Percentiles rank a stretch among this genome's conserved stretches.
These are phyloP conservation scores for Lycia hirtaria DNA, from an alignment of 2,888 invertebrate species.

Conservation along the genomic window DNA sequence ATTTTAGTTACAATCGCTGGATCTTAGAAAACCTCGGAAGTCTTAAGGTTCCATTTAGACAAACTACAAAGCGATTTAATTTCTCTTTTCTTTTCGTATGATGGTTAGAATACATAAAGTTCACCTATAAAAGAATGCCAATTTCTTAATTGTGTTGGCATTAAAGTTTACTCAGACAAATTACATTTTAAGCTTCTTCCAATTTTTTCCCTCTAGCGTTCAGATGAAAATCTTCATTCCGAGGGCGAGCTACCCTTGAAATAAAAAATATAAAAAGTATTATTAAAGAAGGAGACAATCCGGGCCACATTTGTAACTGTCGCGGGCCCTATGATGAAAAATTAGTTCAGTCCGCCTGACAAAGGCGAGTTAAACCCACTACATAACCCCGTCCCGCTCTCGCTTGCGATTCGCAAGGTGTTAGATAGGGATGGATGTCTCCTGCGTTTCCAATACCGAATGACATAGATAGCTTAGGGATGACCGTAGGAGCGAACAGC, in stretches of 20 bases:
- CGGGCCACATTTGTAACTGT: constrained; percentile 85
- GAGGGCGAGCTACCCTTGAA: constrained; percentile 83
- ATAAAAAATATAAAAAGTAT: constrained; percentile 82
- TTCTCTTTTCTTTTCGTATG: too few species aligned
- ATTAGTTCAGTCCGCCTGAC: constrained; percentile 85
- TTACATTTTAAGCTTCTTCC: constrained; percentile 77
- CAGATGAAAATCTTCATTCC: constrained; percentile 81
- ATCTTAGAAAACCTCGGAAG: too few species aligned
- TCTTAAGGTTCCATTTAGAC: too few species aligned
- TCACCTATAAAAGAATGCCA: constrained; percentile 16
- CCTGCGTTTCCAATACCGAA: constrained; percentile 83
- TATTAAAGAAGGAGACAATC: constrained; percentile 86
- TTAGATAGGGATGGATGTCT: constrained; percentile 58
- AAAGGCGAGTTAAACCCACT: constrained; percentile 82
- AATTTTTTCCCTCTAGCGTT: constrained; percentile 68
- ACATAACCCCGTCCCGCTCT: constrained; percentile 71
- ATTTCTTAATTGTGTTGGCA: constrained; percentile 62
- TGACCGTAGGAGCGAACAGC: constrained; percentile 86
- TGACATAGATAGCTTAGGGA: constrained; percentile 85
- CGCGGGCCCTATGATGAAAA: constrained; percentile 86
- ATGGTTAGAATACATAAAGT: background rate
- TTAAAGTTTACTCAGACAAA: constrained; percentile 73
- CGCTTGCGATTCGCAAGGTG: constrained; percentile 51
- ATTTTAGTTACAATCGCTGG: too few species aligned
- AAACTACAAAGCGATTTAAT: too few species aligned